phyloP scores from a whole-genome alignment of 1,140 invertebrate genomes.

The Nylanderia fulva region DNA sequence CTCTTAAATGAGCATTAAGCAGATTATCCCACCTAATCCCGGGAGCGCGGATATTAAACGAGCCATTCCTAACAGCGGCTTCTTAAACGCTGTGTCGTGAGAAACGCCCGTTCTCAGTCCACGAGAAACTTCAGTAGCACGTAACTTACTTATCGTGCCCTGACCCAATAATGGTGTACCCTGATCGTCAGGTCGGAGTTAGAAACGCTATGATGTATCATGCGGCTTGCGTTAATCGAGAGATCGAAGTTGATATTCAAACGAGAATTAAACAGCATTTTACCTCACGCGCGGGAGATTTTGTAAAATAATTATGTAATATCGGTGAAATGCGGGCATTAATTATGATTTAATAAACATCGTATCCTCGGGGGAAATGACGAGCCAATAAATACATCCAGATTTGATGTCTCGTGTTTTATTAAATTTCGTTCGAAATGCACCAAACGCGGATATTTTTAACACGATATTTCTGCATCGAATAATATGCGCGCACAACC shows the following conservation, averaged over 20 bases:
- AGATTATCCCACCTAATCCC: slow-evolving; percentile 61
- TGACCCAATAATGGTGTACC: slow-evolving; percentile 47
- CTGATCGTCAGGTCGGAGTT: slow-evolving; percentile 36
- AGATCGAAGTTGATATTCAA: slow-evolving; percentile 32
- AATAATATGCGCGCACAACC: slow-evolving; percentile 5
- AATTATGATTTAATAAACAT: slow-evolving; percentile 58
- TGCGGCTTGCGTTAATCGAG: slow-evolving; percentile 51
- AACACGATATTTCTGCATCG: slow-evolving; percentile 32
- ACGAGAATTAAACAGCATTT: background rate
- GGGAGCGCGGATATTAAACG: slow-evolving; percentile 64
- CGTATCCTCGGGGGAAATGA: background rate
- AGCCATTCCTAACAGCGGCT: slow-evolving; percentile 52
- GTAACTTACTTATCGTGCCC: slow-evolving; percentile 42
- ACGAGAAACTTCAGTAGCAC: slow-evolving; percentile 49
- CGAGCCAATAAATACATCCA: slow-evolving; percentile 24
- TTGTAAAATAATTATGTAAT: slow-evolving; percentile 48
- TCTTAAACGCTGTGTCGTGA: slow-evolving; percentile 48
- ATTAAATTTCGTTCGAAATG: slow-evolving; percentile 38
- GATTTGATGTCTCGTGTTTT: slow-evolving; percentile 24
- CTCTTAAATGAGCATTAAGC: slow-evolving; percentile 64
- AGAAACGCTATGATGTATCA: slow-evolving; percentile 30
- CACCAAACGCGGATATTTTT: slow-evolving; percentile 28
- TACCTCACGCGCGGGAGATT: background rate
- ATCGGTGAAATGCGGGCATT: slow-evolving; percentile 8
- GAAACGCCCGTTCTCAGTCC: slow-evolving; percentile 46